These are phyloP conservation scores for Python bivittatus DNA, from an alignment of 2,113 vertebrate genomes.

Conservation along the genomic window DNA sequence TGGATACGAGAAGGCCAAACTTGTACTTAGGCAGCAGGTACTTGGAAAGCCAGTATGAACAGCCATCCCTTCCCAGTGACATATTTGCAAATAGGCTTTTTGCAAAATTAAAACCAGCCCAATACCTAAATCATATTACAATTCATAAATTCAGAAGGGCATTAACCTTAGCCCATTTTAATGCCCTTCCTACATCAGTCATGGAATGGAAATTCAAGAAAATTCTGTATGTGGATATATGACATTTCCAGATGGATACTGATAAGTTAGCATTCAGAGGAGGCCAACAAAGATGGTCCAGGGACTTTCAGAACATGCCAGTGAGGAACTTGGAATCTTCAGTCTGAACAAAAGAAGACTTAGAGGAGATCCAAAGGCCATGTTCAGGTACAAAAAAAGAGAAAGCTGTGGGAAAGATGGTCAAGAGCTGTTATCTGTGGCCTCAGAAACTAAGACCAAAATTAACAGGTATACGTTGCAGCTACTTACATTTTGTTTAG, in stretches of 20 bases:
- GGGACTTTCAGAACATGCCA: background rate
- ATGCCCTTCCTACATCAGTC: background rate
- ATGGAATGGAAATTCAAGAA: background rate
- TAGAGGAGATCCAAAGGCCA: background rate
- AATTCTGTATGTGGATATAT: background rate
- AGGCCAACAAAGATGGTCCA: background rate
- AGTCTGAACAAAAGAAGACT: background rate
- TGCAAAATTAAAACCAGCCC: background rate
- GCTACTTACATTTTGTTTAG: background rate
- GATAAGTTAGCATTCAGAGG: background rate
- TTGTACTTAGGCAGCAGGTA: background rate
- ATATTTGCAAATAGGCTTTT: background rate
- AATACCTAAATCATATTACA: background rate
- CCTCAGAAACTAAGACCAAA: background rate
- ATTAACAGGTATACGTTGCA: background rate
- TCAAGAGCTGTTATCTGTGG: background rate
- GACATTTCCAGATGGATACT: background rate
- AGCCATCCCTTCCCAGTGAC: background rate
- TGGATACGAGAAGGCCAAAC: background rate
- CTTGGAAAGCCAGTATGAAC: background rate
- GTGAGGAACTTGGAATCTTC: background rate
- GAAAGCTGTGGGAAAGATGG: background rate
- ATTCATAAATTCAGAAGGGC: background rate
- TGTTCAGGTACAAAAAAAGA: background rate
- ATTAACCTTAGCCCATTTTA: background rate